Evolutionary conservation across 2,113 vertebrate species (phyloP).

Genomic region (Hippocampus barbouri): DNA sequence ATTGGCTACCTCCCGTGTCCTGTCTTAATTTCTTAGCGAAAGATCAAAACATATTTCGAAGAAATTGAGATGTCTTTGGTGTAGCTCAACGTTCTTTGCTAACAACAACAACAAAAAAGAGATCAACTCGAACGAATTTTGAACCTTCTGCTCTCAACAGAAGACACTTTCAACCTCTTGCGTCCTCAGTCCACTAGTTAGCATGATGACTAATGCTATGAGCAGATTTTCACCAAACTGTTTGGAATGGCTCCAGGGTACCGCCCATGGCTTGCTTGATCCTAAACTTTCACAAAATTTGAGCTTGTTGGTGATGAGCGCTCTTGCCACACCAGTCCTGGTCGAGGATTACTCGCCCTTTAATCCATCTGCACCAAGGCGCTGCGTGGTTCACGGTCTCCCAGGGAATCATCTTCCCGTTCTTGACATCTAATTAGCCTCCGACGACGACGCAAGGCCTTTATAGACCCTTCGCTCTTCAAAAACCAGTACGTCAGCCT

Average conservation of each 20-base stretch:
- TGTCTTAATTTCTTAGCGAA: no score
- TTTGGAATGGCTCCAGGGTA: not conserved
- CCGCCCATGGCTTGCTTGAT: not conserved
- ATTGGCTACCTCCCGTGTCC: no score
- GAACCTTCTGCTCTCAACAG: no score
- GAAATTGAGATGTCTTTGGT: no score
- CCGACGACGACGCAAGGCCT: not conserved
- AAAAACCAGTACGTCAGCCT: constrained; percentile 45
- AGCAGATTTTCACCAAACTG: not conserved
- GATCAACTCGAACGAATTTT: no score
- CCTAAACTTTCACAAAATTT: not conserved
- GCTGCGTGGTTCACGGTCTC: not conserved
- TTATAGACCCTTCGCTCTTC: constrained; percentile 39
- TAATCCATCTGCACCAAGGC: not conserved
- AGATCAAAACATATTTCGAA: no score
- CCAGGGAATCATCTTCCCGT: not conserved
- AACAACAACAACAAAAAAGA: no score
- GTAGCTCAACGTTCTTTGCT: no score
- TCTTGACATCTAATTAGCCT: constrained; percentile 7
- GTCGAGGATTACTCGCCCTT: not conserved
- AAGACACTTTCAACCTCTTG: no score
- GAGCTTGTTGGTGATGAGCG: not conserved
- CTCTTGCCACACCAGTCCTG: not conserved
- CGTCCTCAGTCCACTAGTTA: no score
- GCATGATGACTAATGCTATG: not conserved